Evolutionary conservation across 2,797 vertebrate species (phyloP).

Genomic region (Garrulus glandarius): DNA sequence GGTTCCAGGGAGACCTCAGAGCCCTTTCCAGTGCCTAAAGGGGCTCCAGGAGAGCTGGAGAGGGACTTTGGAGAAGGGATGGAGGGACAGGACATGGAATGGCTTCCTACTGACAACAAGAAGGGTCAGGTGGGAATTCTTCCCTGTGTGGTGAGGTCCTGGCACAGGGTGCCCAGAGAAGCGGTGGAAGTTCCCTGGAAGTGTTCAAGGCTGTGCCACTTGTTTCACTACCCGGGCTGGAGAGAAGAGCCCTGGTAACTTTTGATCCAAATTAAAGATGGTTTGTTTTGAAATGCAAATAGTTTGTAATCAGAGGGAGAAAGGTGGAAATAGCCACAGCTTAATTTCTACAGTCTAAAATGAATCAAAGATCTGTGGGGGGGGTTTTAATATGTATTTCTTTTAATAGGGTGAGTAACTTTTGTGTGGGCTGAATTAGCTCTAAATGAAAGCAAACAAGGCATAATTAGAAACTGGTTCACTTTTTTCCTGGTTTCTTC

Average conservation of each 20-base stretch:
- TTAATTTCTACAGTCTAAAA: conserved; percentile 33
- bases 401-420: conserved; percentile 37
- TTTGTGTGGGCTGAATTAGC: conserved; percentile 58
- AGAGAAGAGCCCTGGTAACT: background rate
- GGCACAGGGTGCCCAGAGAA: background rate
- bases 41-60: background rate
- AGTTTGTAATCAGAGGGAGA: conserved; percentile 61
- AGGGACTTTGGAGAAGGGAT: background rate
- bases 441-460: conserved; percentile 72
- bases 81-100: background rate
- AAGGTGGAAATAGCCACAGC: conserved; percentile 60
- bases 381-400: background rate
- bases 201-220: background rate
- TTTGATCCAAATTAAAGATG: conserved; percentile 65
- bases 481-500: background rate
- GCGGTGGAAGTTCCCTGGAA: background rate
- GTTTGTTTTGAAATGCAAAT: conserved; percentile 72
- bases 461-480: conserved; percentile 62
- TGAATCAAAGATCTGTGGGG: conserved; percentile 22
- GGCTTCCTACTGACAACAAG: background rate
- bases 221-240: background rate
- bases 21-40: background rate
- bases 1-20: background rate
- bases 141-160: background rate
- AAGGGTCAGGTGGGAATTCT: background rate